Percentiles rank a stretch among this genome's conserved stretches.
phyloP scores from a whole-genome alignment of 2,113 vertebrate species.

The Chamaea fasciata region DNA sequence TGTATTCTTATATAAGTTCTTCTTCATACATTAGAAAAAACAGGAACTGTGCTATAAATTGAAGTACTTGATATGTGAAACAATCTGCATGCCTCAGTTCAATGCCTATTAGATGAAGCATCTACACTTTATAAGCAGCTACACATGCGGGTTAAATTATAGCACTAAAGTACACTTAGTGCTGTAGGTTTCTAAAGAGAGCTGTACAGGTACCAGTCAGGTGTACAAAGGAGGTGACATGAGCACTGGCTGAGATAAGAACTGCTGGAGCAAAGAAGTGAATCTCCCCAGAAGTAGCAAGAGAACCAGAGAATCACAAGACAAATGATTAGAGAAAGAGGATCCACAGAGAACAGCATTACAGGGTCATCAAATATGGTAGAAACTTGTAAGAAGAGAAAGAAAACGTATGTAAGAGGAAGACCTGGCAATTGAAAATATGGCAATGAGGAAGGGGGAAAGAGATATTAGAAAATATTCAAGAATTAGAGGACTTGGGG shows the following conservation, averaged over 20 bases:
- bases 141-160: background rate
- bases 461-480: background rate
- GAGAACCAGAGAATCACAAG: background rate
- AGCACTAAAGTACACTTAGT: background rate
- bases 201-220: background rate
- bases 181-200: background rate
- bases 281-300: background rate
- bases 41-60: background rate
- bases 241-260: background rate
- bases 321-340: background rate
- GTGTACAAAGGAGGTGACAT: background rate
- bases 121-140: background rate
- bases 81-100: background rate
- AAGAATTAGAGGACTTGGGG: accelerated
- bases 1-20: background rate
- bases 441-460: background rate
- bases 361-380: background rate
- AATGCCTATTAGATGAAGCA: background rate
- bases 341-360: background rate
- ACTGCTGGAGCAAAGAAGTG: background rate
- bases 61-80: background rate
- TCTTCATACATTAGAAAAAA: background rate
- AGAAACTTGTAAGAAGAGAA: background rate
- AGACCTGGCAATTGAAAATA: background rate
- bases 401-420: background rate